phyloP scores from a whole-genome alignment of 1,140 invertebrate genomes.

The Patella vulgata region DNA sequence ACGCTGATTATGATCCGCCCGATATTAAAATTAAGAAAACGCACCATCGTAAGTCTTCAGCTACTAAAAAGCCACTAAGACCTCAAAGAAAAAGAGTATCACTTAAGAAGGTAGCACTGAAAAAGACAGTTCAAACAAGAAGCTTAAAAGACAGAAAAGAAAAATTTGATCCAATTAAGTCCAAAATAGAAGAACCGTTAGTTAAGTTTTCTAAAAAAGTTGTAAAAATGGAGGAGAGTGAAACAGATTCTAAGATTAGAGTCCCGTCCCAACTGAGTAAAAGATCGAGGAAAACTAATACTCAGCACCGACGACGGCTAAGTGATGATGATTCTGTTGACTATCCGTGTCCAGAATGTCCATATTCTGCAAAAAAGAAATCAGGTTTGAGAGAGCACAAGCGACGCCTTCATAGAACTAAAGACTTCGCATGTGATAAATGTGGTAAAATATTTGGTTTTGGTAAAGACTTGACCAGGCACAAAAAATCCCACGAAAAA shows the following conservation, averaged over 20 bases:
- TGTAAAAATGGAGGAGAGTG: no score
- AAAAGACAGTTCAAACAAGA: no score
- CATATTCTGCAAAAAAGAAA: constrained; percentile 19
- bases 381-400: constrained; percentile 26
- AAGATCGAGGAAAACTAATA: no score
- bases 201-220: no score
- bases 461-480: constrained; percentile 45
- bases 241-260: no score
- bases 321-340: no score
- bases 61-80: background rate
- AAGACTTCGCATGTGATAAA: constrained; percentile 37
- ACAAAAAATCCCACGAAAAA: constrained; percentile 37
- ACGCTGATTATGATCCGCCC: constrained; percentile 2
- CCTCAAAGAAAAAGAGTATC: background rate
- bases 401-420: constrained; percentile 32
- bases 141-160: constrained; percentile 8
- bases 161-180: background rate
- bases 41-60: background rate
- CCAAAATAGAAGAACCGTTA: background rate
- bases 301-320: no score
- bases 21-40: constrained; percentile 15
- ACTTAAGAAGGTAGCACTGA: no score
- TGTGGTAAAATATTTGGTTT: constrained; percentile 48
- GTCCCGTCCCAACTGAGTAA: no score
- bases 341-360: constrained; percentile 22